Evolutionary conservation across 2,113 vertebrate species (phyloP), one percentile per base, ranked within the genome.

Genomic region (Nesogale talazaci): DNA sequence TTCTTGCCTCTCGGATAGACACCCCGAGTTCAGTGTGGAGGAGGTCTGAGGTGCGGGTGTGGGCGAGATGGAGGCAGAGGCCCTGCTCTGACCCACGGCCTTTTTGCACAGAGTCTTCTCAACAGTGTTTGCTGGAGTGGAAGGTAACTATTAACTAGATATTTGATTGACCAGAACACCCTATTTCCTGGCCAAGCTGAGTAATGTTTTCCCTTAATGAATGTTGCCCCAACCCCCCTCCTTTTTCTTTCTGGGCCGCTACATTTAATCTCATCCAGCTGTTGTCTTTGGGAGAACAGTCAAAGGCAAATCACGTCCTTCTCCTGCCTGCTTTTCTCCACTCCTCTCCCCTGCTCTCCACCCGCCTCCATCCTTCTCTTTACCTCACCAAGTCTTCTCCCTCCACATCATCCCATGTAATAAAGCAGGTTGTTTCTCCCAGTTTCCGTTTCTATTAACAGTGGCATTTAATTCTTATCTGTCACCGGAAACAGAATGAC

Each of bases 121-220:
- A 10, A 10, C 40, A 90, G 82, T 63, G 80, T 80, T 80, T 86
- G 52, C 27, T 83, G 63, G 57, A 69, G 36, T 90, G 82, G 85
- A 85, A 86, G 80, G 80, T 88, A 87, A 86, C 65, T 89, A 67
- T 59, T 81, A 81, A 80, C 77, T 38, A 38, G 36, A 31, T 42
- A 79, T 63, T 75, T 93, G 86, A 89, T 89, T 94, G 91, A 91
- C 29, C 89, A 93, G 88, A 82, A 88, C 75, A 67, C 17, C 31
- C 70, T 34, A 57, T 89, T 93, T 93, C 78, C 89, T 61, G 81
- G 34, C 42, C 46, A 67, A 70, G 31, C 29, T 61, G 89, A 94
- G 56, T 36, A 70, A 80, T 67, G 72, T 12, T 67, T 93, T 91
- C 19, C 29, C 16, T 85, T 83, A 83, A 86, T 72, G 80, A 34